Evolutionary conservation across 2,113 vertebrate species (phyloP).

Genomic region (Brachyistius frenatus): DNA sequence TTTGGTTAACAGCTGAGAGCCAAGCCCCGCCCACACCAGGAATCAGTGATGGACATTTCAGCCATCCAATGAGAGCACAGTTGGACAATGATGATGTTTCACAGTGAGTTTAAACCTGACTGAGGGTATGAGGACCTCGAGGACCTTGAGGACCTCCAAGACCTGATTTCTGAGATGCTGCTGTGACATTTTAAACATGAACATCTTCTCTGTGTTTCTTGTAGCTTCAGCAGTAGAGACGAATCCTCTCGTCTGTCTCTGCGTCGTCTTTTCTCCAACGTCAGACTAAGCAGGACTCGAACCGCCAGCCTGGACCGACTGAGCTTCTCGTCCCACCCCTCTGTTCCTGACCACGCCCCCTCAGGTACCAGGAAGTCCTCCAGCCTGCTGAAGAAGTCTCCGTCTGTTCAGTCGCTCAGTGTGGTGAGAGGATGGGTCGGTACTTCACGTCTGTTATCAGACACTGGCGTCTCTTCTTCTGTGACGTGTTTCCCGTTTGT

Average conservation of each 20-base stretch:
- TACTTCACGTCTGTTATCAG: not conserved
- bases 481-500: not conserved
- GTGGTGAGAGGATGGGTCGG: constrained; percentile 81
- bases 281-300: constrained; percentile 84
- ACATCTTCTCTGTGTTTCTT: not conserved
- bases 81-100: constrained; percentile 25
- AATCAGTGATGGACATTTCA: constrained; percentile 28
- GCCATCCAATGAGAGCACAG: constrained; percentile 57
- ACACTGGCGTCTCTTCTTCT: not conserved
- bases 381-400: constrained; percentile 80
- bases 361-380: constrained; percentile 3
- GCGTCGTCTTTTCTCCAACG: constrained; percentile 86
- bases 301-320: constrained; percentile 89
- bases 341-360: not conserved
- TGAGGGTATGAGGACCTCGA: too few species aligned
- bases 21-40: not conserved
- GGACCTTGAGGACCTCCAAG: too few species aligned
- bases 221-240: constrained; percentile 50
- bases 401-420: constrained; percentile 85
- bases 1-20: constrained; percentile 39
- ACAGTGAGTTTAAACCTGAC: constrained; percentile 61
- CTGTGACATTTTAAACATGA: not conserved
- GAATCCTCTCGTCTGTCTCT: constrained; percentile 75
- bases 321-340: not conserved
- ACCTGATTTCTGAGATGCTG: too few species aligned